Conservation (phyloP, 2,113 vertebrate genomes). For the Nesoenas mayeri region DNA sequence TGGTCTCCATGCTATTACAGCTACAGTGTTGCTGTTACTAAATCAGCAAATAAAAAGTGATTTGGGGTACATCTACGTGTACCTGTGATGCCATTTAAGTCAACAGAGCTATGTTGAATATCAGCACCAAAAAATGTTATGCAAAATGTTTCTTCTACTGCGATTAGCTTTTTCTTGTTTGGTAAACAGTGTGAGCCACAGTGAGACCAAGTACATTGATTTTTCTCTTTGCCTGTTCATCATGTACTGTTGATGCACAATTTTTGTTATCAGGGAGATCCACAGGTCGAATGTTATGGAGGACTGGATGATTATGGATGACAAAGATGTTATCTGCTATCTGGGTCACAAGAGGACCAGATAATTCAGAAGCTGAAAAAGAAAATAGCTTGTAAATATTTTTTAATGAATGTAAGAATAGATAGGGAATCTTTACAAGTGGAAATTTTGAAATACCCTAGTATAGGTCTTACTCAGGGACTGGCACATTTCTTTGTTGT, state of each 20-base stretch:
- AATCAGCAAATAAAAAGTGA: neutral
- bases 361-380: neutral
- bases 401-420: neutral
- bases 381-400: neutral
- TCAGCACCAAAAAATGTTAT: neutral
- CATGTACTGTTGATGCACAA: neutral
- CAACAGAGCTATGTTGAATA: neutral
- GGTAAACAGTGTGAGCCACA: neutral
- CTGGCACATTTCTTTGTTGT: neutral
- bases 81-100: neutral
- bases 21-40: neutral
- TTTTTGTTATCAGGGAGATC: neutral
- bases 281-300: neutral
- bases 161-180: neutral
- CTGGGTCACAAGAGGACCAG: neutral
- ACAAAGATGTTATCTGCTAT: neutral
- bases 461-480: neutral
- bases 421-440: neutral
- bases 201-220: neutral
- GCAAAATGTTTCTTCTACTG: neutral
- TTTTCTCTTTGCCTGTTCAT: neutral
- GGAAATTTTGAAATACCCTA: neutral
- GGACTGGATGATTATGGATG: neutral
- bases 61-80: neutral
- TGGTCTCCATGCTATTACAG: neutral